Evolutionary conservation across 2,888 invertebrate genomes (phyloP), one percentile per base, ranked within the genome.

Genomic region (Eudemis profundana): DNA sequence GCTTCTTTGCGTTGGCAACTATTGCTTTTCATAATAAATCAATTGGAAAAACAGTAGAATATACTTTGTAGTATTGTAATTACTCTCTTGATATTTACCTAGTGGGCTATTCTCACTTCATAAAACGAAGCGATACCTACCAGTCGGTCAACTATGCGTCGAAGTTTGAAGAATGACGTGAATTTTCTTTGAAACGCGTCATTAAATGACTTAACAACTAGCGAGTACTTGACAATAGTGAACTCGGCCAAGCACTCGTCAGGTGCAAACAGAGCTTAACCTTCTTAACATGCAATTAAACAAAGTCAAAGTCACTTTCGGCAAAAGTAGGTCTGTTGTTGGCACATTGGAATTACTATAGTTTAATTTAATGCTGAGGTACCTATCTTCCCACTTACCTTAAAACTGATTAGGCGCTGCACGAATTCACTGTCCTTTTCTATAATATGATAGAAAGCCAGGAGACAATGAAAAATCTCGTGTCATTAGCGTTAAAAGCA

Each of bases 231-330:
- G 14, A 12, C 19, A 46, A 33, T 2, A 47, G 23, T 14, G n/a
- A 4, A 12, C n/a, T 36, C 19, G n/a, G 47, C 19, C n/a, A 36
- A 15, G 15, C 17, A 19, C 36, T 36, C 12, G 7, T 38, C 23
- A 14, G 8, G 53, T 53, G 53, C 23, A 53, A 53, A 53, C 38
- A 2, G 1, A 33, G 29, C 49, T 38, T 56, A 44, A 29, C 49
- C 47, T 53, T 53, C 53, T 53, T 40, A 19, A 42, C 63, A 42
- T 42, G 29, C 40, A 47, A 62, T 62, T 27, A 42, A 29, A n/a
- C 47, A 56, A 62, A 49, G 38, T 63, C 17, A 29, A 40, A 49
- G 29, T 63, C 54, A 56, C 40, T 49, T 38, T 10, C 4, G 33
- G 8, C 12, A 8, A 7, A 51, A 53, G n/a, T 38, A 53, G 33